Base-by-base conservation (phyloP, 2,113 vertebrate genomes). In the Orientallactaga bullata region DNA sequence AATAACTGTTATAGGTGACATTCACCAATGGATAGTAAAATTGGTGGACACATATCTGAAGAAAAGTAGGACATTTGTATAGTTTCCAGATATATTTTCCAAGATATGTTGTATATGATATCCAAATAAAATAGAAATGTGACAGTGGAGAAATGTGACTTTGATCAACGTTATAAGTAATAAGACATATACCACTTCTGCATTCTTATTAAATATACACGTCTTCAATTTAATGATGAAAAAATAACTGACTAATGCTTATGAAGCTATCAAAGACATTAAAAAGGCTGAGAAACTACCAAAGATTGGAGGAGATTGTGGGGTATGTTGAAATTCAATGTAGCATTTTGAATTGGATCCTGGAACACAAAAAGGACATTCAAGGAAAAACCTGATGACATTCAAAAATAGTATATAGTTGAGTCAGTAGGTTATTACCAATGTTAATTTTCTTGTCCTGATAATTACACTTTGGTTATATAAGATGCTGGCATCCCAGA, bases 51-150 rank as follows among this genome's bases (percentile, higher is more conserved):
- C 32, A 35, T 79, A 23, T 68, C 66, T 88, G 68, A 88, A n/a
- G 65, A 88, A 42, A 83, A 93, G 74, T n/a, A 76, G 47, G 24
- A 69, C 80, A 85, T 69, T 18, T 81, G 24, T 81, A 77, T 60
- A 37, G 73, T 66, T 78, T 79, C 24, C 72, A 78, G 83, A 58
- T 71, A 83, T 72, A 24, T 72, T 42, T 63, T 13, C 28, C 20
- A 55, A 81, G 37, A 47, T 47, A 83, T 47, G 89, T 47, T 47
- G 42, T 47, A 47, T 85, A 89, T 30, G 71, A 72, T 77, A 77
- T 13, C 61, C 55, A 81, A 82, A 66, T 39, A n/a, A 77, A 91
- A 82, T 78, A 11, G 2, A 1, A 23, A 63, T 83, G 26, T 12
- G 32, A 39, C 37, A 83, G 39, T n/a, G 30, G 82, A 88, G 83